Evolutionary conservation across 2,888 invertebrate genomes (phyloP).

Genomic region (Alsophila aescularia): DNA sequence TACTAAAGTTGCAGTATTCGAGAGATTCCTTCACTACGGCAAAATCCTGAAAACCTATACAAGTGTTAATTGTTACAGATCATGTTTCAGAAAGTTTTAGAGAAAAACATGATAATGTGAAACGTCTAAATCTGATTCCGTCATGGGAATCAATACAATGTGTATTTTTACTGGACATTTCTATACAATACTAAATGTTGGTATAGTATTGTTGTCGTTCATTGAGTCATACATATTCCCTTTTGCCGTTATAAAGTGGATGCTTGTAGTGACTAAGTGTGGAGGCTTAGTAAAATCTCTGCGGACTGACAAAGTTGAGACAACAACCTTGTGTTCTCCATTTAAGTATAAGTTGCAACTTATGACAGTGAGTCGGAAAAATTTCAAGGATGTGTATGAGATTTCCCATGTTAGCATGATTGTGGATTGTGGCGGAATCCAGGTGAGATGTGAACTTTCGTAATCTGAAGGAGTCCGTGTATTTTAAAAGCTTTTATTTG

Average conservation of each 20-base stretch:
- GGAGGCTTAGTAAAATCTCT: constrained; percentile 40
- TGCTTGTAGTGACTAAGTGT: constrained; percentile 56
- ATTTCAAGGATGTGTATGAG: constrained; percentile 37
- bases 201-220: constrained; percentile 53
- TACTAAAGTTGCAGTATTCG: not conserved
- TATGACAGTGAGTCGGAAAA: constrained; percentile 44
- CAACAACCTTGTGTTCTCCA: constrained; percentile 31
- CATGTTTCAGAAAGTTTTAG: not conserved
- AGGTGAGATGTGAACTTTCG: constrained; percentile 42
- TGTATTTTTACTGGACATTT: constrained; percentile 46
- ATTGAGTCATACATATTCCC: constrained; percentile 60
- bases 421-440: constrained; percentile 49
- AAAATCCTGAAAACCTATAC: not conserved
- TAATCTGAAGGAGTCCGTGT: too few relatives aligned
- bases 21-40: not conserved
- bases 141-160: constrained; percentile 25
- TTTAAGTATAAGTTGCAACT: constrained; percentile 57
- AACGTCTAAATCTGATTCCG: not conserved
- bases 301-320: constrained; percentile 13
- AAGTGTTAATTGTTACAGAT: not conserved
- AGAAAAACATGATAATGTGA: not conserved
- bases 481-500: too few relatives aligned
- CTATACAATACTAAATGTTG: constrained; percentile 44
- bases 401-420: constrained; percentile 56
- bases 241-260: constrained; percentile 59